Conservation (phyloP, 2,113 vertebrate species). For the Nyctereutes procyonoides region DNA sequence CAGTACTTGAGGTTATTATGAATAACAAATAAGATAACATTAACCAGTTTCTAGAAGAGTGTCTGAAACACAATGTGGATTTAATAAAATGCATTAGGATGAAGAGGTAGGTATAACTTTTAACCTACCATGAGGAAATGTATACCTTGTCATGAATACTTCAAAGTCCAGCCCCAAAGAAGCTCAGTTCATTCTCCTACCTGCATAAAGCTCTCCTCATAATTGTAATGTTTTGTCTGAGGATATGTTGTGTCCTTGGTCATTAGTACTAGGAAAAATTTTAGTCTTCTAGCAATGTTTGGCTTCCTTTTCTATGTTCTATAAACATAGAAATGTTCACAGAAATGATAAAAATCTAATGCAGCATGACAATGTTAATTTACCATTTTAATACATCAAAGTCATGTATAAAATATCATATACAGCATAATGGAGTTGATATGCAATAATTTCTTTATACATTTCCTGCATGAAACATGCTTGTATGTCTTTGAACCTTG, state of each 20-base stretch:
- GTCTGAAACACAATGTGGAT: background rate
- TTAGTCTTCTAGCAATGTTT: background rate
- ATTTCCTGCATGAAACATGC: background rate
- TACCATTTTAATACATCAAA: background rate
- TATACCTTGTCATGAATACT: background rate
- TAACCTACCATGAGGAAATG: background rate
- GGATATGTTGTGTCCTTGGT: background rate
- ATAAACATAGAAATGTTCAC: background rate
- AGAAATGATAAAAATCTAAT: background rate
- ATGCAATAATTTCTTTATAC: background rate
- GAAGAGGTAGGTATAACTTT: background rate
- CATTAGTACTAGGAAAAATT: background rate
- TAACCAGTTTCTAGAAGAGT: background rate
- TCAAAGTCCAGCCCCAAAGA: background rate
- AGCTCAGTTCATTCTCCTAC: background rate
- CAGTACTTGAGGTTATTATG: background rate
- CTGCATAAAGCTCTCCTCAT: fast-evolving
- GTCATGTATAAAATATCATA: background rate
- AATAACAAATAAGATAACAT: background rate
- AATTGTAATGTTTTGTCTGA: background rate
- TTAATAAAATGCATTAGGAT: background rate
- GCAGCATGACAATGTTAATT: background rate
- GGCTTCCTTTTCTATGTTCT: background rate
- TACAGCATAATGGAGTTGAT: background rate
- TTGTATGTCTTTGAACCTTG: background rate